Base-by-base conservation (phyloP, 2,888 invertebrate genomes). In the Synanthedon tipuliformis region DNA sequence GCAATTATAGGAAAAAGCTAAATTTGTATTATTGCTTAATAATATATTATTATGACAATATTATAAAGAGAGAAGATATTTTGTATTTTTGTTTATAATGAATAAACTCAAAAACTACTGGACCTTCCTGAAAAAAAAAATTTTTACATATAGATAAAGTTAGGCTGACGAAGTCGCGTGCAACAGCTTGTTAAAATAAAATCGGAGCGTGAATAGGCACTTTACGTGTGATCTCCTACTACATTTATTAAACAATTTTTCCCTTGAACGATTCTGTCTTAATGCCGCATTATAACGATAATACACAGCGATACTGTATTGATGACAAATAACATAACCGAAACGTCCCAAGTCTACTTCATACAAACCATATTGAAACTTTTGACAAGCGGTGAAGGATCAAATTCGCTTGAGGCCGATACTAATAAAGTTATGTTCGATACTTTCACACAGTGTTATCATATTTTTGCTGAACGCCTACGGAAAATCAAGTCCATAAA, bases 161-260 rank as follows among this genome's bases (percentile, higher is more conserved):
- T 5, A 5, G 5, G 23, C 23, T 23, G 5, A 23, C 5, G 5
- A 23, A 4, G 5, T 23, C 23, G 23, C 23, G 23, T 5, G 5
- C 5, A 23, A 10, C 8, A 7, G 10, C 34, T 10, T 10, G 10
- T 34, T 10, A 34, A 10, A 34, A 10, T 34, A 23, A 49, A 49
- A 49, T 49, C 49, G 49, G 12, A 23, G 5, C 12, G 3, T 49
- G 49, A 49, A 49, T 18, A 49, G 13, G 45, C 45, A 45, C 8
- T 45, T 7, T 34, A 34, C 10, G 5, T 45, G n/a, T 3, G 45
- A 59, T 67, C 57, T 52, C 54, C 40, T 55, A 56, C 52, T 68
- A 76, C 73, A 80, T 81, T 79, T 81, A 82, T 82, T 81, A 83
- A 79, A 71, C 82, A 82, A 85, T 85, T 85, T 85, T 83, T 81